Percentiles rank a stretch among this genome's conserved stretches.
Conservation (phyloP, 1,140 invertebrate species). For the Bicyclus anynana region DNA sequence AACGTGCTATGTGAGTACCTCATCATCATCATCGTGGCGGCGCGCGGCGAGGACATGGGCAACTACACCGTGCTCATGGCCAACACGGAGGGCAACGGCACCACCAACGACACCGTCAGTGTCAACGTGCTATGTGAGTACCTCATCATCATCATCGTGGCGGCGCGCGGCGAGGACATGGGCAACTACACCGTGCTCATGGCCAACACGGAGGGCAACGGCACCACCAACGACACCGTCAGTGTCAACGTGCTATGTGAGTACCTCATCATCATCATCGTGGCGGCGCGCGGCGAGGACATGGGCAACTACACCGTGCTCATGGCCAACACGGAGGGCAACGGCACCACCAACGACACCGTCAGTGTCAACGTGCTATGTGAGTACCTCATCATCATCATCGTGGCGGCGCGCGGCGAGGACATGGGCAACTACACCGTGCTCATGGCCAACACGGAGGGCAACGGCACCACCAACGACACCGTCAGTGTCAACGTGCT, state of each 20-base stretch:
- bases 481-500: too few relatives aligned
- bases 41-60: slow-evolving; percentile 86
- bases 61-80: slow-evolving; percentile 87
- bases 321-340: slow-evolving; percentile 86
- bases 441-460: too few relatives aligned
- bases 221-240: slow-evolving; percentile 83
- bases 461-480: too few relatives aligned
- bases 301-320: slow-evolving; percentile 89
- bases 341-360: slow-evolving; percentile 82
- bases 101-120: slow-evolving; percentile 82
- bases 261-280: slow-evolving; percentile 79
- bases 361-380: slow-evolving; percentile 88
- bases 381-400: slow-evolving; percentile 77
- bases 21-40: slow-evolving; percentile 81
- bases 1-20: slow-evolving; percentile 87
- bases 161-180: slow-evolving; percentile 85
- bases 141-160: slow-evolving; percentile 78
- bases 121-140: slow-evolving; percentile 90
- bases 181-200: slow-evolving; percentile 89
- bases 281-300: slow-evolving; percentile 86
- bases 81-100: slow-evolving; percentile 85
- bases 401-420: too few relatives aligned
- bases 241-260: slow-evolving; percentile 89
- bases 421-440: too few relatives aligned
- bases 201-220: slow-evolving; percentile 85